A percentile compares a stretch with the other conserved stretches of the same genome.
Conservation (phyloP, 53 echinoderm and acorn worm species). For the Temnopleurus reevesii region DNA sequence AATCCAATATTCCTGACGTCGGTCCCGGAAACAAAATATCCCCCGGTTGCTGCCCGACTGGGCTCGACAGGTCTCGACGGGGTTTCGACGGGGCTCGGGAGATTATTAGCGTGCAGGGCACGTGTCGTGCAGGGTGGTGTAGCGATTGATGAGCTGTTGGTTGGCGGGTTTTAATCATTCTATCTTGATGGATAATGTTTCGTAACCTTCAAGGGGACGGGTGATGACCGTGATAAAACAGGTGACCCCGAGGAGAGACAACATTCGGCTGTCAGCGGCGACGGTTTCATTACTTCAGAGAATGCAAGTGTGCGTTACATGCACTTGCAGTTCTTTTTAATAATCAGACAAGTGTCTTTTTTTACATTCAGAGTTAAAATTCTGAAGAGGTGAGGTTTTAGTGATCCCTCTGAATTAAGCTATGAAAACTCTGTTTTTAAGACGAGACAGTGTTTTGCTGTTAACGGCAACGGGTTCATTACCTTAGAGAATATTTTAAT, state of each 20-base stretch:
- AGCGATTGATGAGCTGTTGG: not conserved
- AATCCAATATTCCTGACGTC: slow-evolving; percentile 6
- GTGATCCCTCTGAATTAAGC: too few relatives aligned
- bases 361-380: too few relatives aligned
- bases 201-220: not conserved
- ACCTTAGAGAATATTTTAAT: too few relatives aligned
- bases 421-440: too few relatives aligned
- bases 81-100: not conserved
- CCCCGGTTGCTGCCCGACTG: not conserved
- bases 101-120: not conserved
- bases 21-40: slow-evolving; percentile 13
- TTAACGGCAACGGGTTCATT: not conserved
- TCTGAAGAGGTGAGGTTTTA: too few relatives aligned
- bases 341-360: too few relatives aligned
- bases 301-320: too few relatives aligned
- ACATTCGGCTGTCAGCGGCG: not conserved
- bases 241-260: not conserved
- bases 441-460: not conserved
- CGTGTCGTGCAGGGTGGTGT: not conserved
- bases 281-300: not conserved
- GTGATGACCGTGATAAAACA: not conserved
- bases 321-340: too few relatives aligned
- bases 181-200: not conserved
- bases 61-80: not conserved
- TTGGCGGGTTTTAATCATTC: slow-evolving; percentile 10